Conservation (phyloP, 1,140 invertebrate species). For the Caerostris darwini region DNA sequence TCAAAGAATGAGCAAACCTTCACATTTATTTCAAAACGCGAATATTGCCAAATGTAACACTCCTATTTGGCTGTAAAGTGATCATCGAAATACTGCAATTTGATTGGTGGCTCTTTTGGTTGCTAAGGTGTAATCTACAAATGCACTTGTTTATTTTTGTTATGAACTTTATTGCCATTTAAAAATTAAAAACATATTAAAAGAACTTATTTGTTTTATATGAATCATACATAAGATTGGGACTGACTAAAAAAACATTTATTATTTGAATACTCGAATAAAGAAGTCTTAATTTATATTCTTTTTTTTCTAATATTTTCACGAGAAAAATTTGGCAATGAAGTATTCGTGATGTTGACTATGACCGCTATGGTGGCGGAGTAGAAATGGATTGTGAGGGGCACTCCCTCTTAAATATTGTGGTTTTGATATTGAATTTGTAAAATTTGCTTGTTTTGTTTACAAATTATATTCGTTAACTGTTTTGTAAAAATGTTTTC, state of each 20-base stretch:
- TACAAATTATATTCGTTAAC: slow-evolving; percentile 4
- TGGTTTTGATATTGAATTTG: slow-evolving; percentile 74
- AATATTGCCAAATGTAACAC: too few species aligned
- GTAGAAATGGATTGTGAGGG: slow-evolving; percentile 71
- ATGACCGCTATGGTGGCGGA: slow-evolving; percentile 52
- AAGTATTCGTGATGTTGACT: slow-evolving; percentile 17
- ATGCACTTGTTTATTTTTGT: not conserved
- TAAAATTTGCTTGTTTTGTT: slow-evolving; percentile 53
- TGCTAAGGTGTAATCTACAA: not conserved
- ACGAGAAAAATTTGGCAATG: not conserved
- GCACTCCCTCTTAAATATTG: slow-evolving; percentile 70
- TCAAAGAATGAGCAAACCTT: too few species aligned
- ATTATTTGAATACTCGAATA: not conserved
- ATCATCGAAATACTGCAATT: too few species aligned
- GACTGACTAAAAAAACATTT: too few species aligned
- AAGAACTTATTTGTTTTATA: not conserved
- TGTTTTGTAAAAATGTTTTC: slow-evolving; percentile 67
- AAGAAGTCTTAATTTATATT: not conserved
- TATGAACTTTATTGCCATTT: not conserved
- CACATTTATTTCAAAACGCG: too few species aligned
- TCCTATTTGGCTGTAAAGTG: too few species aligned
- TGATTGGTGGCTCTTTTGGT: too few species aligned
- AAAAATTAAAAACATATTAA: not conserved
- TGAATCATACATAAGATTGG: too few species aligned
- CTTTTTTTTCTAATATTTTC: not conserved